phyloP scores from a whole-genome alignment of 2,888 invertebrate genomes.

The Andrena marginata region DNA sequence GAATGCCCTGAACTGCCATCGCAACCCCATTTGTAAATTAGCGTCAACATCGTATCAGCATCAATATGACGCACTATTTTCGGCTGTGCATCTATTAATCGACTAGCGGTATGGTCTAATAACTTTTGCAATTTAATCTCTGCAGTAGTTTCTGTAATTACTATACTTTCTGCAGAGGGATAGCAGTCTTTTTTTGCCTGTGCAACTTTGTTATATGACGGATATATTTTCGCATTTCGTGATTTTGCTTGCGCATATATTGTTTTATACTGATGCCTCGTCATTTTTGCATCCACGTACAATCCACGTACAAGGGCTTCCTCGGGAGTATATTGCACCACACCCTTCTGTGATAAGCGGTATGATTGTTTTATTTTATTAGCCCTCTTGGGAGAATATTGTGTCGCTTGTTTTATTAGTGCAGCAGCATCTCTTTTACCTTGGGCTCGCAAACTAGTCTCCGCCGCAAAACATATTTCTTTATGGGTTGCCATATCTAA shows the following conservation, averaged over 20 bases:
- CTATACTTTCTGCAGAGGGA: neutral
- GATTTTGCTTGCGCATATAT: neutral
- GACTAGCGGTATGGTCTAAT: neutral
- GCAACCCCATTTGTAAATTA: slow-evolving; percentile 19
- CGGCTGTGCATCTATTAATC: neutral
- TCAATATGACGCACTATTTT: neutral
- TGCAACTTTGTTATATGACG: neutral
- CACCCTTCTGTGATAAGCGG: too few relatives aligned
- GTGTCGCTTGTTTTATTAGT: too few relatives aligned
- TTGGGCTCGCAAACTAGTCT: too few relatives aligned
- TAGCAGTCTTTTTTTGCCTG: neutral
- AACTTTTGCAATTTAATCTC: slow-evolving; percentile 7
- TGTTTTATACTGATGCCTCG: neutral
- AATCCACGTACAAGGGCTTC: slow-evolving; percentile 1
- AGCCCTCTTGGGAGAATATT: too few relatives aligned
- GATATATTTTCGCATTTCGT: slow-evolving; percentile 7
- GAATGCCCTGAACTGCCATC: slow-evolving; percentile 4
- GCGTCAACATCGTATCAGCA: neutral
- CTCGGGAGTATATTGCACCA: slow-evolving; percentile 1
- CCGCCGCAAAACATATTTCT: too few relatives aligned
- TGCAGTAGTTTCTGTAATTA: neutral
- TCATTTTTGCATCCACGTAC: neutral
- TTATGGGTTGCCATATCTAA: too few relatives aligned
- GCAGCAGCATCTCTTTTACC: too few relatives aligned
- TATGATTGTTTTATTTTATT: too few relatives aligned